A percentile compares a stretch with the other conserved stretches of the same genome.
phyloP scores from a whole-genome alignment of 2,113 vertebrate genomes.

The Podocnemis expansa region DNA sequence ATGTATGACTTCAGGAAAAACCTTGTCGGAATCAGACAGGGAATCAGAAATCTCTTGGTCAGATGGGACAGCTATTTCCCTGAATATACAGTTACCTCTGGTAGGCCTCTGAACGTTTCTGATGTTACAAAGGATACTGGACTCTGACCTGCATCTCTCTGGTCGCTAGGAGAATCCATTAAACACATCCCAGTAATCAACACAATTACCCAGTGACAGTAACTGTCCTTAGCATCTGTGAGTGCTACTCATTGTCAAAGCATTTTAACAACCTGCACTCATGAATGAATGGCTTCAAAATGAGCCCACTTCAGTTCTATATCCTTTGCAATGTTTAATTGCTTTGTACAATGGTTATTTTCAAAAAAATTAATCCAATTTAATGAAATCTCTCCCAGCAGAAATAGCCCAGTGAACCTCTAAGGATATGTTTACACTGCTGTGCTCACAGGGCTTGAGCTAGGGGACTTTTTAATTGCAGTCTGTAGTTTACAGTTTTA shows the following conservation, averaged over 20 bases:
- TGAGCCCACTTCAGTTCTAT: not conserved
- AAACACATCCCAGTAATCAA: accelerated
- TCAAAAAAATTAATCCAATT: not conserved
- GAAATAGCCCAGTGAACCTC: not conserved
- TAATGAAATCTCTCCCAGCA: not conserved
- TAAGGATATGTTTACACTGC: not conserved
- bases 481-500: not conserved
- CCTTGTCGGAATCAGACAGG: not conserved
- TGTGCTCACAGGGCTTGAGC: not conserved
- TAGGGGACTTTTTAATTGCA: not conserved
- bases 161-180: accelerated
- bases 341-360: not conserved
- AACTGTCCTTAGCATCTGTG: accelerated
- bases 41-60: not conserved
- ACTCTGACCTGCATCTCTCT: not conserved
- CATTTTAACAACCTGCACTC: not conserved
- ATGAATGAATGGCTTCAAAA: not conserved
- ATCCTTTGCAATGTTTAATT: not conserved
- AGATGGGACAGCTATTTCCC: not conserved
- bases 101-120: not conserved
- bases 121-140: accelerated
- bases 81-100: not conserved
- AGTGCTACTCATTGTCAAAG: not conserved
- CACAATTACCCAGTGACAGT: accelerated
- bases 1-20: not conserved